A percentile compares a stretch with the other conserved stretches of the same genome.
Evolutionary conservation across 2,113 vertebrate species (phyloP).

Genomic region (Pelmatolapia mariae): DNA sequence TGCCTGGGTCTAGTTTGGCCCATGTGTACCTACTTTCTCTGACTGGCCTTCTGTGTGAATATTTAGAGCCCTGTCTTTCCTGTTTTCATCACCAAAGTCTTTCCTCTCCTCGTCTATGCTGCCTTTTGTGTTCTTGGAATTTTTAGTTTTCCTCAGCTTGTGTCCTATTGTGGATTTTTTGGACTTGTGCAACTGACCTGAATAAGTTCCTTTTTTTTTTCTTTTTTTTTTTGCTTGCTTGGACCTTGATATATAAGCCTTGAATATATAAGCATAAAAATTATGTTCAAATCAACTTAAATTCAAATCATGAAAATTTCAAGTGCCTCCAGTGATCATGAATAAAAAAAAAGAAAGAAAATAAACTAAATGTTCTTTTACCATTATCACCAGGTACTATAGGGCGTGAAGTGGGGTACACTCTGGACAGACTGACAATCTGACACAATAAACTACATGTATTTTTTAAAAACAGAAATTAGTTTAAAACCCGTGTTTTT

Average conservation of each 20-base stretch:
- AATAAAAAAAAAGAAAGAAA: not conserved
- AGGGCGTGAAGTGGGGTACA: not conserved
- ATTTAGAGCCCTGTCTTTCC: not conserved
- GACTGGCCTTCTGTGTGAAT: not conserved
- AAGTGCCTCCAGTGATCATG: not conserved
- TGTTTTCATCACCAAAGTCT: not conserved
- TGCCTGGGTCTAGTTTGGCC: not conserved
- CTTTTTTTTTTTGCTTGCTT: not conserved
- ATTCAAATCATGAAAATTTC: not conserved
- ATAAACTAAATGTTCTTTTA: not conserved
- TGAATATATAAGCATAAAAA: not conserved
- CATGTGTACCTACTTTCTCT: not conserved
- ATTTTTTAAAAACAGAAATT: not conserved
- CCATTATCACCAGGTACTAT: not conserved
- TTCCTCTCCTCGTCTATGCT: rapidly evolving
- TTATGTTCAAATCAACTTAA: not conserved
- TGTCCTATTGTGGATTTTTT: not conserved
- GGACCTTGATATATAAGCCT: not conserved
- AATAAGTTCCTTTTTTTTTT: not conserved
- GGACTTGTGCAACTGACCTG: not conserved
- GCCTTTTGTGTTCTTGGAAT: not conserved
- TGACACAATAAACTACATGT: not conserved
- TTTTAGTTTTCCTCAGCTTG: not conserved
- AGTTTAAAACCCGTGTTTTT: not conserved
- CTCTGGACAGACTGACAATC: not conserved